Percentiles rank a stretch among this genome's conserved stretches.
These are phyloP conservation scores for Naso thynnoides DNA, from an alignment of 2,797 vertebrate genomes.

Conservation along the genomic window DNA sequence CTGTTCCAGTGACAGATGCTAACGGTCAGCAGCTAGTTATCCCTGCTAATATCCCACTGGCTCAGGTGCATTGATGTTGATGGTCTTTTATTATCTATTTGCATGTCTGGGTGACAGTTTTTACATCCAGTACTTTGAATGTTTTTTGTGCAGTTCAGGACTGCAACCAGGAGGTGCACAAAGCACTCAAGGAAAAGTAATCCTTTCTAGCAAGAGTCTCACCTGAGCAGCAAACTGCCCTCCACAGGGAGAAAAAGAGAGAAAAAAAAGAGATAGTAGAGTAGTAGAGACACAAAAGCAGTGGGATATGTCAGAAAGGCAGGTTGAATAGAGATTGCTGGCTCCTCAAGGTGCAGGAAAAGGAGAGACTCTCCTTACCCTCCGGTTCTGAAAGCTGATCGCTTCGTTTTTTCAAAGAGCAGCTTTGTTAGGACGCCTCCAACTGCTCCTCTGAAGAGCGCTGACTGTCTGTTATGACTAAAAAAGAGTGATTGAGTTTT, in stretches of 20 bases:
- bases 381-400: constrained; percentile 78
- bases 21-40: constrained; percentile 74
- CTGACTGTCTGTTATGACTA: constrained; percentile 79
- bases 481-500: constrained; percentile 73
- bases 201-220: constrained; percentile 42
- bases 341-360: constrained; percentile 67
- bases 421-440: constrained; percentile 71
- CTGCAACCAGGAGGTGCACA: constrained; percentile 33
- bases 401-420: constrained; percentile 66
- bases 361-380: constrained; percentile 71
- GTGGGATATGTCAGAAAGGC: constrained; percentile 34
- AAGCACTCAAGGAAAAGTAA: constrained; percentile 44
- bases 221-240: constrained; percentile 51
- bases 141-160: constrained; percentile 2
- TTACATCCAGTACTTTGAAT: constrained; percentile 17
- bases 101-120: constrained; percentile 6
- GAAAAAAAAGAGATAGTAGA: constrained; percentile 25
- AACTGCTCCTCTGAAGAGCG: constrained; percentile 69
- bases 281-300: constrained; percentile 51
- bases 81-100: constrained; percentile 39
- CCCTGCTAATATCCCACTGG: constrained; percentile 43
- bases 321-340: constrained; percentile 55
- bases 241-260: constrained; percentile 34
- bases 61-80: constrained; percentile 64
- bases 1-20: constrained; percentile 78